These are phyloP conservation scores for Coluber constrictor DNA, from an alignment of 2,797 vertebrate species.

Conservation along the genomic window DNA sequence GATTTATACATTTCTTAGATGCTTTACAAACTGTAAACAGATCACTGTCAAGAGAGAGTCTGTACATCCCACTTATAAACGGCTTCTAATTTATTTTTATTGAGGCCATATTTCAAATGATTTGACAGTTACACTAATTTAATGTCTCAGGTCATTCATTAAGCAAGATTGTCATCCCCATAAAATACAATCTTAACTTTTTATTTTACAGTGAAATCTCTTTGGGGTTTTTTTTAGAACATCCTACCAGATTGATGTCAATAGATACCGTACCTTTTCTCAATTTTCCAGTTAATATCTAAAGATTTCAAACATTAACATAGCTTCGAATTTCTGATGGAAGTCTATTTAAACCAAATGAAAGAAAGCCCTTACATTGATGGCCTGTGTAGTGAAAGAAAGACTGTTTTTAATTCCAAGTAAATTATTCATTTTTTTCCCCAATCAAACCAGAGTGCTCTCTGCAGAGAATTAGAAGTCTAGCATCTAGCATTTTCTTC, in stretches of 20 bases:
- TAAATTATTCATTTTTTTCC: neutral
- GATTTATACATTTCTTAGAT: conserved; percentile 38
- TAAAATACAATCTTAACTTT: conserved; percentile 43
- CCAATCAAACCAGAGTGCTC: neutral
- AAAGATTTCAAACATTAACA: neutral
- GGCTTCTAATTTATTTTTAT: conserved; percentile 43
- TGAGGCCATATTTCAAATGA: conserved; percentile 43
- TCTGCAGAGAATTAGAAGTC: neutral
- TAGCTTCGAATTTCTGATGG: neutral
- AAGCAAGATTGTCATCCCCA: conserved; percentile 27
- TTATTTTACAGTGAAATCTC: conserved; percentile 41
- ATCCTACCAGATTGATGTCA: conserved; percentile 16
- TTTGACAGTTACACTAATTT: conserved; percentile 33
- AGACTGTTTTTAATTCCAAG: neutral
- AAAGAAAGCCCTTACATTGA: neutral
- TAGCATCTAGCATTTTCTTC: no score
- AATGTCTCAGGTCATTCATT: conserved; percentile 42
- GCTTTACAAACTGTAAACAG: conserved; percentile 45
- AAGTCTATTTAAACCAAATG: neutral
- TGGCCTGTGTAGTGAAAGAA: neutral
- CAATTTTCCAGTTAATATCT: neutral
- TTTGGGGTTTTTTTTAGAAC: conserved; percentile 7
- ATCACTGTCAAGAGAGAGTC: conserved; percentile 46
- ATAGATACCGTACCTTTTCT: neutral
- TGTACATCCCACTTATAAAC: conserved; percentile 44